Evolutionary conservation across 30 jellyfish, hydroid and myxozoan species (phyloP), one percentile per base, ranked within the genome.

Genomic region (Aurelia sp.): DNA sequence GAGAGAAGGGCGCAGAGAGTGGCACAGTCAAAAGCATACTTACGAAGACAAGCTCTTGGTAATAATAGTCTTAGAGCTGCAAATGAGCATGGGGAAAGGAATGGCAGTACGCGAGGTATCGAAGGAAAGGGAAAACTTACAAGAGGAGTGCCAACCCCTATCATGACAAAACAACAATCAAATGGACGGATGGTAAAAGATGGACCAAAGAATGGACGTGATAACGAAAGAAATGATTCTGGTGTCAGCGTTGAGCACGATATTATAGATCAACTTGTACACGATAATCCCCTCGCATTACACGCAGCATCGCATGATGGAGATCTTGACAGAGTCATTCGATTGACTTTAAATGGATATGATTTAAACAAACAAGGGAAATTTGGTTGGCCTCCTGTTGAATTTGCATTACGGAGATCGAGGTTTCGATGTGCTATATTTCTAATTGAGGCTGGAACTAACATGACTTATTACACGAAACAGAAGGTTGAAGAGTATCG

Each of bases 351-450:
- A 22, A 33, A 77, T 18, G 89, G 91, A 0, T 78, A 73, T 33
- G 87, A 78, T 60, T 67, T 87, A 69, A 87, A 87, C 59, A 58
- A 35, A 23, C 73, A 13, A 16, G 58, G 64, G 37, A 21, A 22
- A 7, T 71, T 59, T n/a, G 96, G 96, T 0, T 78, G 90, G 87
- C 96, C 96, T n/a, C 87, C 96, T 22, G 17, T 87, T 15, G 90
- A 87, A 19, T 52, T 48, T 3, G 88, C 96, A 18, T 65, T 87
- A 55, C 23, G 40, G 41, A 62, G 20, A 7, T 87, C 84, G 6
- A 53, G 62, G 78, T 87, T 87, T 41, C 82, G 87, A 69, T 64
- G 90, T 30, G 96, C 91, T 6, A 48, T 87, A 20, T 87, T 87
- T 30, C 78, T 87, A 17, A 64, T 87, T 35, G 96, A 87, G 67